Evolutionary conservation across 1,140 invertebrate genomes (phyloP).

Genomic region (Drosophila ohnishii): DNA sequence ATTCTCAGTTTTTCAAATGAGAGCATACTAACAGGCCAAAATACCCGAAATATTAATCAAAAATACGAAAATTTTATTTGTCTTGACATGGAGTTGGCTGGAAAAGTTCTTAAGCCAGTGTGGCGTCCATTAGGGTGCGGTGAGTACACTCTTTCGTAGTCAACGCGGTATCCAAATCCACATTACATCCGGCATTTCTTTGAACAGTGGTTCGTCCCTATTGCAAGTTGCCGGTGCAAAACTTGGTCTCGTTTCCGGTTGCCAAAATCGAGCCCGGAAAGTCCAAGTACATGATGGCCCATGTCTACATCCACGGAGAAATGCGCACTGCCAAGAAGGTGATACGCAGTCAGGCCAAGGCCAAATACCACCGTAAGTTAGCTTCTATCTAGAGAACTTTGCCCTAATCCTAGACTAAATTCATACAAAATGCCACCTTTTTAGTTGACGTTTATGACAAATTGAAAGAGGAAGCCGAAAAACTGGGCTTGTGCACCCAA

Average conservation of each 20-base stretch:
- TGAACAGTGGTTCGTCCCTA: conserved; percentile 30
- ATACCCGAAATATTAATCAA: not conserved
- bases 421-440: not conserved
- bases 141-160: not conserved
- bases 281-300: conserved; percentile 50
- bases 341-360: conserved; percentile 29
- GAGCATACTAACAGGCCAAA: not conserved
- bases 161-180: too few species aligned
- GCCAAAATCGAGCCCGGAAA: conserved; percentile 44
- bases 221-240: conserved; percentile 8
- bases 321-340: conserved; percentile 41
- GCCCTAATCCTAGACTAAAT: too few species aligned
- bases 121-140: conserved; percentile 36
- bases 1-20: conserved; percentile 9
- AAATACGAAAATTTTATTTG: conserved; percentile 5
- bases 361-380: conserved; percentile 61
- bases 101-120: conserved; percentile 32
- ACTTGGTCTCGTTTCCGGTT: conserved; percentile 26
- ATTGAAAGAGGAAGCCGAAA: conserved; percentile 34
- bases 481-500: conserved; percentile 45
- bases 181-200: not conserved
- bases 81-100: conserved; percentile 42
- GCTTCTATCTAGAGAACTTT: not conserved
- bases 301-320: conserved; percentile 60
- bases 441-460: conserved; percentile 59